Conservation (phyloP, 1,140 invertebrate genomes). For the Cheumatopsyche charites region DNA sequence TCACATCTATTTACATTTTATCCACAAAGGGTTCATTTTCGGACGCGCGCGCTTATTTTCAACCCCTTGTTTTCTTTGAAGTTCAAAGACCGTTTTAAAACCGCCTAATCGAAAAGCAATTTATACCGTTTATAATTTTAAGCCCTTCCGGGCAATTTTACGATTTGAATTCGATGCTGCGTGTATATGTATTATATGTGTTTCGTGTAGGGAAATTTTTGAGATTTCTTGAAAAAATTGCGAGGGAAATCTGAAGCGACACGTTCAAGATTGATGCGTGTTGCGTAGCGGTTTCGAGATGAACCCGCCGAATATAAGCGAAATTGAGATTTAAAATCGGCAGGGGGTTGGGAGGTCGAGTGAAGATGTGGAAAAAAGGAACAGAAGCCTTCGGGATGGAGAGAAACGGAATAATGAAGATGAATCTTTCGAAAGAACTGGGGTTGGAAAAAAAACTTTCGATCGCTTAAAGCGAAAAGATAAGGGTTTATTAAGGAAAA, state of each 20-base stretch:
- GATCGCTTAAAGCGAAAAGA: slow-evolving; percentile 44
- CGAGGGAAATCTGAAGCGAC: slow-evolving; percentile 29
- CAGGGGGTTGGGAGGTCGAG: neutral
- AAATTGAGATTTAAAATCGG: slow-evolving; percentile 47
- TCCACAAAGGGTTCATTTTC: slow-evolving; percentile 32
- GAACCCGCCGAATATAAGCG: neutral
- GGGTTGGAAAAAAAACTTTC: slow-evolving; percentile 33
- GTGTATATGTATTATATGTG: neutral
- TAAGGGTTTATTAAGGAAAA: too few species aligned
- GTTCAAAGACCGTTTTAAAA: slow-evolving; percentile 9
- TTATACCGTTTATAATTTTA: neutral
- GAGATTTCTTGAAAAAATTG: neutral
- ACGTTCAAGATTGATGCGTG: slow-evolving; percentile 33
- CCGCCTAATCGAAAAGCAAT: neutral
- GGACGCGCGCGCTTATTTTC: neutral
- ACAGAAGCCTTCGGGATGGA: slow-evolving; percentile 28
- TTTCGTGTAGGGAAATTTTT: neutral
- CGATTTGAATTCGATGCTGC: neutral
- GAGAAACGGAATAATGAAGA: slow-evolving; percentile 44
- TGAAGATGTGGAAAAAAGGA: slow-evolving; percentile 19
- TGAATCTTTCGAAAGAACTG: slow-evolving; percentile 34
- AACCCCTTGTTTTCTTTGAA: slow-evolving; percentile 22
- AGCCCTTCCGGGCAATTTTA: neutral
- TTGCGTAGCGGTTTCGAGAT: neutral
- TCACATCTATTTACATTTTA: slow-evolving; percentile 39